Conservation (phyloP, 2,113 vertebrate species). For the Megaceryle torquata region DNA sequence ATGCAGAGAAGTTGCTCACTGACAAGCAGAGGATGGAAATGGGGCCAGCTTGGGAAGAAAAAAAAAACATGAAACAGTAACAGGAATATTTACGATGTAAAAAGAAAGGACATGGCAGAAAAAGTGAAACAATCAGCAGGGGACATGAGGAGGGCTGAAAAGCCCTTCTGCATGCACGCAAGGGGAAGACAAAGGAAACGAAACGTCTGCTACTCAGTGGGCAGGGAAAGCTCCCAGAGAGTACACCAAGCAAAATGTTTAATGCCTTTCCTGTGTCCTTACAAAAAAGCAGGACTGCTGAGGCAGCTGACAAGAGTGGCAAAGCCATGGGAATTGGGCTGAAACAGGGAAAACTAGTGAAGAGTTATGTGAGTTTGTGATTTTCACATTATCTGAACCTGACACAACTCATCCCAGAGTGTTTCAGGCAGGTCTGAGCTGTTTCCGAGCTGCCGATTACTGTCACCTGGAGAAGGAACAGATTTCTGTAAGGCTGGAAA, state of each 20-base stretch:
- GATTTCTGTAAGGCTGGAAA: neutral
- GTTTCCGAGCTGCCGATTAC: neutral
- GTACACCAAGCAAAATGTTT: neutral
- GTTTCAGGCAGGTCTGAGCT: neutral
- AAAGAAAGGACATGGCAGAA: neutral
- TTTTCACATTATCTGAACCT: neutral
- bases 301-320: neutral
- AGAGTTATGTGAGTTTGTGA: neutral
- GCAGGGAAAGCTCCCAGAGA: neutral
- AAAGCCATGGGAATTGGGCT: neutral
- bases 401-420: neutral
- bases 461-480: neutral
- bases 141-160: neutral
- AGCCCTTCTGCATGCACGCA: neutral
- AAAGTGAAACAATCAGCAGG: neutral
- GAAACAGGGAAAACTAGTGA: neutral
- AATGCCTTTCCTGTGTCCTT: neutral
- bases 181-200: neutral
- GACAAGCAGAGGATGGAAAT: neutral
- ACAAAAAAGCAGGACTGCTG: neutral
- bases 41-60: neutral
- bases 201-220: neutral
- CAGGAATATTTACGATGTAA: neutral
- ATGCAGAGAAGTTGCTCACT: neutral
- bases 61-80: neutral